phyloP scores from a whole-genome alignment of 1,140 invertebrate genomes.

The Saccostrea glomerata region DNA sequence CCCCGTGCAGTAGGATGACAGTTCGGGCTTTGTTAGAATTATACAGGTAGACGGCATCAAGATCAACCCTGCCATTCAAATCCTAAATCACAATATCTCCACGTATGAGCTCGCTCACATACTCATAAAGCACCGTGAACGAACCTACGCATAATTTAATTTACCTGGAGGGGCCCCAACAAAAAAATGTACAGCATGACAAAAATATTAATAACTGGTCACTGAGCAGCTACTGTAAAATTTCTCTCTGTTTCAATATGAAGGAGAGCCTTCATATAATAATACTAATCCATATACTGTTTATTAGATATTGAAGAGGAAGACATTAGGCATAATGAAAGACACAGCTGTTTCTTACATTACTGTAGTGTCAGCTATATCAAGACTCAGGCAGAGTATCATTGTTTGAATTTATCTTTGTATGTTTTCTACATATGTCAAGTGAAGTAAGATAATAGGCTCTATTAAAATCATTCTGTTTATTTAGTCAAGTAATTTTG shows the following conservation, averaged over 20 bases:
- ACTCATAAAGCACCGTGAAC: conserved; percentile 4
- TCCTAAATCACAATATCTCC: background rate
- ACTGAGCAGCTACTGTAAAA: conserved; percentile 5
- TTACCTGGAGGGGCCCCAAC: background rate
- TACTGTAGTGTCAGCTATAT: background rate
- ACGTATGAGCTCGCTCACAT: background rate
- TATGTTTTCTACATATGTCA: background rate
- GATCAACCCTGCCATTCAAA: background rate
- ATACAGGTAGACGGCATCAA: background rate
- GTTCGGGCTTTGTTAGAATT: background rate
- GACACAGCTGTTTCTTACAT: background rate
- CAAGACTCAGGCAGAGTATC: background rate
- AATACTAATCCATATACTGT: background rate
- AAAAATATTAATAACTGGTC: conserved; percentile 17
- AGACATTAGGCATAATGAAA: background rate
- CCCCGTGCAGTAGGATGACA: background rate
- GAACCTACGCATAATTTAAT: background rate
- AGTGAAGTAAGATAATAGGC: background rate
- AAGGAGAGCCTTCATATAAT: background rate
- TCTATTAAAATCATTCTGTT: conserved; percentile 16
- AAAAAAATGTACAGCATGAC: background rate
- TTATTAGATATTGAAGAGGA: background rate
- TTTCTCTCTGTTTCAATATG: background rate
- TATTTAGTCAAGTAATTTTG: background rate
- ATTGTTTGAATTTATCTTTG: background rate